Evolutionary conservation across 2,888 invertebrate genomes (phyloP).

Genomic region (Atrina japonica): DNA sequence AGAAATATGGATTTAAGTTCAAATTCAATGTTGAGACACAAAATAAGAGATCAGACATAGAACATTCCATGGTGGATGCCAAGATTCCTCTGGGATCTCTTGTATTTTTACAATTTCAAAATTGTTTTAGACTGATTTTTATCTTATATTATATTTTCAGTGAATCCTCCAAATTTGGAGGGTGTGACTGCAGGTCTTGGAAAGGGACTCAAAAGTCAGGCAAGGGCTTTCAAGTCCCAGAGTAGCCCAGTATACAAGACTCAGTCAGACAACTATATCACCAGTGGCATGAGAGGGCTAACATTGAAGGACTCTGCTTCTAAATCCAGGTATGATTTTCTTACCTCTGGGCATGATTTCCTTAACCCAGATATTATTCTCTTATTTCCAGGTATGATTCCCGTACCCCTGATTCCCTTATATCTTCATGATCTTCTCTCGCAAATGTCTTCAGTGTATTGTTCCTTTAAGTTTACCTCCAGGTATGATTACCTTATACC

Average conservation of each 20-base stretch:
- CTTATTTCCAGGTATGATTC: not conserved
- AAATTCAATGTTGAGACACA: too few relatives aligned
- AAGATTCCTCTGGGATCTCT: too few relatives aligned
- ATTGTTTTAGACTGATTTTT: too few relatives aligned
- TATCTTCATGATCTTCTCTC: not conserved
- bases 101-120: too few relatives aligned
- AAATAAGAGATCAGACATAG: too few relatives aligned
- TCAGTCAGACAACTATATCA: constrained; percentile 58
- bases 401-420: not conserved
- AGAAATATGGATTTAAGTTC: too few relatives aligned
- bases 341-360: too few relatives aligned
- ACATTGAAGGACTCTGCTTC: constrained; percentile 2
- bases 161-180: constrained; percentile 48
- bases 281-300: constrained; percentile 54
- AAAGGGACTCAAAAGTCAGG: constrained; percentile 45
- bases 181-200: constrained; percentile 49
- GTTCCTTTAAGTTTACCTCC: too few relatives aligned
- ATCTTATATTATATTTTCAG: constrained; percentile 37
- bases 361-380: too few relatives aligned
- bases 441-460: too few relatives aligned
- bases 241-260: constrained; percentile 70
- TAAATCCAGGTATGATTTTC: not conserved
- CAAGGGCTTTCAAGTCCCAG: constrained; percentile 57
- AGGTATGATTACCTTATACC: too few relatives aligned
- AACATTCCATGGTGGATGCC: too few relatives aligned